phyloP scores from a whole-genome alignment of 2,113 vertebrate genomes.

The Gracilinanus agilis region DNA sequence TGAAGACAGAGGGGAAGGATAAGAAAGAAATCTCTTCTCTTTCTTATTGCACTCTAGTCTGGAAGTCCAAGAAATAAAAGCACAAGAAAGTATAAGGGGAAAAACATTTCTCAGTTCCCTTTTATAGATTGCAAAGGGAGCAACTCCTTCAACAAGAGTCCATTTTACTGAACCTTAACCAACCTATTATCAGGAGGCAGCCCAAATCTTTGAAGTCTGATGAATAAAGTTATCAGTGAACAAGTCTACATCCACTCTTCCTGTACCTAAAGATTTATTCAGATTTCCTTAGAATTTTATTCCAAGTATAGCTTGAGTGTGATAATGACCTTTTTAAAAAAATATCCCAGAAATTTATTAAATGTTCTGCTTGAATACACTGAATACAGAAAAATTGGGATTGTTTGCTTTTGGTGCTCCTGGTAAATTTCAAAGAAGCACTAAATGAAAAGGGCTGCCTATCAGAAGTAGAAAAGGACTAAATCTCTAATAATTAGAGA shows the following conservation, averaged over 20 bases:
- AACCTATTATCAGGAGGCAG: neutral
- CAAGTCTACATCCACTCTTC: neutral
- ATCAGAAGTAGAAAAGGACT: conserved; percentile 71
- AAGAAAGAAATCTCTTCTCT: no score
- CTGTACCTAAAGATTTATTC: neutral
- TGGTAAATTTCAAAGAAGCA: conserved; percentile 71
- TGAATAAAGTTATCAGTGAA: neutral
- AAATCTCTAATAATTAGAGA: no score
- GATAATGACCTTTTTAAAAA: conserved; percentile 29
- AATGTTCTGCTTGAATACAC: conserved; percentile 81
- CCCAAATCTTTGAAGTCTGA: neutral
- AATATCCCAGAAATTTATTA: conserved; percentile 87
- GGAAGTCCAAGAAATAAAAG: no score
- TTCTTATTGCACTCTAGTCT: no score
- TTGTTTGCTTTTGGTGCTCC: conserved; percentile 69
- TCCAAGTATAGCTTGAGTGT: no score
- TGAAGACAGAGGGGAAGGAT: no score
- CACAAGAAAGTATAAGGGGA: no score
- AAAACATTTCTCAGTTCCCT: neutral
- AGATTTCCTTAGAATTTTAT: no score
- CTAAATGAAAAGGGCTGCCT: conserved; percentile 64
- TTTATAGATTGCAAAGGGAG: neutral
- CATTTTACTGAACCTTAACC: neutral
- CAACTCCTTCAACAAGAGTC: neutral
- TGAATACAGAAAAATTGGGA: conserved; percentile 74